Base-by-base conservation (phyloP, 30 jellyfish, hydroid and myxozoan genomes). In the Sanderia malayensis region DNA sequence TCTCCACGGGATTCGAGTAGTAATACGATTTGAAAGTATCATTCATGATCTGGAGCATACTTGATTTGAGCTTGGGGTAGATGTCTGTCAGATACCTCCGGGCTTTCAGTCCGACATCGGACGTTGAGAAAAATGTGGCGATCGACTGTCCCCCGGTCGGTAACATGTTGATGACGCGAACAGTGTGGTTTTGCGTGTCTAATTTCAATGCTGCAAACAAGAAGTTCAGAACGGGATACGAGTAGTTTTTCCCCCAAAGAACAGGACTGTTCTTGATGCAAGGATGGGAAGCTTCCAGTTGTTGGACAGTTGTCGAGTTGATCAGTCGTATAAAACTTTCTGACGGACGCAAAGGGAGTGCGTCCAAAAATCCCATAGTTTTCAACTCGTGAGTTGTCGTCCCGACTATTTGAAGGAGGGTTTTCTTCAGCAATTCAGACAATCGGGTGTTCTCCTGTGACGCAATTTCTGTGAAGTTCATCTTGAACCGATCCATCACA, bases 61-160 rank as follows among this genome's bases (percentile, higher is more conserved):
- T 24, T 15, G 64, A 11, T 19, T 49, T 19, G 24, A 49, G 8
- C 64, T 15, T 49, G 3, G 64, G 64, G 18, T 49, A 49, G 27
- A 49, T 24, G 27, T 49, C 64, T 15, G 64, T 49, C 27, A 49
- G 64, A 19, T 49, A 49, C 18, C 64, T 49, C 18, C 24, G 64
- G 6, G 11, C 18, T 24, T 49, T 49, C 27, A 49, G 18, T 3
- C 11, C 2, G 27, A 24, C 64, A 18, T 49, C 64, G 6, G 64
- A 15, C 3, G 64, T 19, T 49, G 4, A 2, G 27, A 49, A 49
- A 18, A 49, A 19, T 4, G 25, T 11, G 18, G 23, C 64, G 18
- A 49, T 49, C 25, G 64, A 49, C 64, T 49, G 23, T 9, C 64
- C 27, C 4, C 64, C 64, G 18, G 18, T 24, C 2, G 64, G 64